Percentiles rank a stretch among this genome's conserved stretches.
phyloP scores from a whole-genome alignment of 1,140 invertebrate genomes.

The Rhizoglyphus robini region DNA sequence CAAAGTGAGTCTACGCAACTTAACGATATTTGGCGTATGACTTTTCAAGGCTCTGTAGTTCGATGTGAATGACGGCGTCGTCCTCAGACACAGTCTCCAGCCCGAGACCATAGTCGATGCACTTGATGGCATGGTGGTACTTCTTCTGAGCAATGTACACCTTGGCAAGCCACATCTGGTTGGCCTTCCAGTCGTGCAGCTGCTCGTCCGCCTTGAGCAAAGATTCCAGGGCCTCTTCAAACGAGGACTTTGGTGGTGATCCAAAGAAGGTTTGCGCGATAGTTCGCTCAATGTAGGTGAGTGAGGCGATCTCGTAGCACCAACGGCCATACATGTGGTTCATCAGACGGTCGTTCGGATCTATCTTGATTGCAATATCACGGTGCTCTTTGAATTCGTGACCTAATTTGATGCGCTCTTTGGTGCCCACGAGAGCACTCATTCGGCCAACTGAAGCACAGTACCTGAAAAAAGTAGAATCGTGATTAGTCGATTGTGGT shows the following conservation, averaged over 20 bases:
- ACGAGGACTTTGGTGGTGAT: constrained; percentile 46
- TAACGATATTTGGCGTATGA: constrained; percentile 23
- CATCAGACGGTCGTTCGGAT: constrained; percentile 48
- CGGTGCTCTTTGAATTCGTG: constrained; percentile 43
- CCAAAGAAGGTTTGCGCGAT: constrained; percentile 53
- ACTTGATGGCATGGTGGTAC: constrained; percentile 35
- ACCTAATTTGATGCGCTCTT: constrained; percentile 44
- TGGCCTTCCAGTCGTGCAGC: constrained; percentile 49
- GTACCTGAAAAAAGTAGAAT: neutral
- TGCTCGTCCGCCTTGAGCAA: constrained; percentile 50
- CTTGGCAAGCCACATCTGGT: no score
- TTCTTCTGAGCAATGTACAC: constrained; percentile 43
- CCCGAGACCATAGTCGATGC: no score
- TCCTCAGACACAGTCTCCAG: constrained; percentile 33
- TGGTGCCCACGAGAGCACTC: no score
- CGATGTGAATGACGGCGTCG: constrained; percentile 25
- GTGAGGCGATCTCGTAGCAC: constrained; percentile 49
- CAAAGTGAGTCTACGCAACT: no score
- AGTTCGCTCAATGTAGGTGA: constrained; percentile 57
- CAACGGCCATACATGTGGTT: no score
- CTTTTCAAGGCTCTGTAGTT: constrained; percentile 24
- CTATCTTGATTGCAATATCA: constrained; percentile 48
- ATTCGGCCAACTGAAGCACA: constrained; percentile 44
- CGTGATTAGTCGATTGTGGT: no score
- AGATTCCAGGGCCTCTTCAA: constrained; percentile 49